Conservation (phyloP, 2,888 invertebrate genomes). For the Chymomyza amoena region DNA sequence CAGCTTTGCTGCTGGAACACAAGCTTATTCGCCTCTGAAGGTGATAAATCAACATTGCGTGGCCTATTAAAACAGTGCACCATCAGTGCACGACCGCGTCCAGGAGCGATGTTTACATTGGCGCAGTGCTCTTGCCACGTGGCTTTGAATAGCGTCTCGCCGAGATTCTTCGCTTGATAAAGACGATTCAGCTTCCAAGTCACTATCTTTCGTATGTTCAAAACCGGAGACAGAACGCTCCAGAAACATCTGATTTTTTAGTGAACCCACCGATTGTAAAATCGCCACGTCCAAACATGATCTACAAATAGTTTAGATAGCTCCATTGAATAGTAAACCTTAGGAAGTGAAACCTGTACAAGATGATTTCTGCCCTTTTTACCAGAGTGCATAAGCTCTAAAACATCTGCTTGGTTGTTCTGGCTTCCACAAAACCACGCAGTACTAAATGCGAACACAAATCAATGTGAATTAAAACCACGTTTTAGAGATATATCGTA, state of each 20-base stretch:
- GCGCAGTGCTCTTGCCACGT: constrained; percentile 26
- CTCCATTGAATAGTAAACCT: too few relatives aligned
- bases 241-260: constrained; percentile 29
- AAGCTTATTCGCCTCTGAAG: background rate
- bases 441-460: too few relatives aligned
- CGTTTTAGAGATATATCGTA: too few relatives aligned
- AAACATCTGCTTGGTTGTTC: too few relatives aligned
- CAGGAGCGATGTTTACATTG: constrained; percentile 37
- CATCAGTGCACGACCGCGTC: constrained; percentile 53
- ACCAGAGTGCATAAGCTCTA: too few relatives aligned
- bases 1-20: background rate
- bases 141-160: constrained; percentile 5
- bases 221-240: constrained; percentile 16
- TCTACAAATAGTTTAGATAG: too few relatives aligned
- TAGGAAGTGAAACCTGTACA: too few relatives aligned
- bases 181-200: constrained; percentile 30
- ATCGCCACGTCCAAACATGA: constrained; percentile 52
- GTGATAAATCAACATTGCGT: background rate
- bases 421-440: too few relatives aligned
- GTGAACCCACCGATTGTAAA: constrained; percentile 43
- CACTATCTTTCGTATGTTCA: constrained; percentile 42
- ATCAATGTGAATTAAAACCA: too few relatives aligned
- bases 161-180: too few relatives aligned
- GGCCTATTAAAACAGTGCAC: constrained; percentile 26
- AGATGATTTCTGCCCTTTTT: too few relatives aligned